Base-by-base conservation (phyloP, 2,113 vertebrate genomes). In the Nibea albiflora region DNA sequence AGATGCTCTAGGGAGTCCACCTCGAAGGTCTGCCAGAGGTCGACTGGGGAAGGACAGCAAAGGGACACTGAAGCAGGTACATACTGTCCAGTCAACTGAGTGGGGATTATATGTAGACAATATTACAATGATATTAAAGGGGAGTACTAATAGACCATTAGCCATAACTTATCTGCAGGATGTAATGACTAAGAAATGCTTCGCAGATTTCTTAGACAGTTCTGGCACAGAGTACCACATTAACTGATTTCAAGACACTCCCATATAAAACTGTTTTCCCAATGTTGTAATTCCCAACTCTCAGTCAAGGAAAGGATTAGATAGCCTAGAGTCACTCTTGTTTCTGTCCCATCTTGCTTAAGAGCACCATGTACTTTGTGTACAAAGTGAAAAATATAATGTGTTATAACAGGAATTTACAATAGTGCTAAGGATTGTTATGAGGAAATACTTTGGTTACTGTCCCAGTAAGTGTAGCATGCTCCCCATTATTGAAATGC, bases 1-100 rank as follows among this genome's bases (percentile, higher is more conserved):
- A 97, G 92, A 83, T 97, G 97, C 89, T 98, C 97, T 93, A 97
- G 91, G 77, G 97, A 97, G 90, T 97, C 97, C 92, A 96, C 95
- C 85, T 98, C 96, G 91, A 97, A 96, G 0, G 96, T 96, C 91
- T 96, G 97, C 86, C 97, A 96, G 89, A 97, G 84, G 83, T 97
- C 96, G 90, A 96, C 98, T 99, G 92, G 39, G 46, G 67, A 10
- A 14, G 62, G 74, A 82, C 11, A 69, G 63, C 2, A 35, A 65
- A 15, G 61, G n/a, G 10, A 74, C 1, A 49, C 3, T n/a, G 1
- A 22, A 35, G 17, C 20, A 24, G 2, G n/a, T 20, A 58, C 24
- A 11, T 44, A 19, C 31, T 46, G 26, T n/a, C 46, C 49, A 19
- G 6, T 50, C 5, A 44, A 44, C 42, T 44, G 11, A 11, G 12